Conservation (phyloP, 2,888 invertebrate genomes). For the Lepidochitona cinerea region DNA sequence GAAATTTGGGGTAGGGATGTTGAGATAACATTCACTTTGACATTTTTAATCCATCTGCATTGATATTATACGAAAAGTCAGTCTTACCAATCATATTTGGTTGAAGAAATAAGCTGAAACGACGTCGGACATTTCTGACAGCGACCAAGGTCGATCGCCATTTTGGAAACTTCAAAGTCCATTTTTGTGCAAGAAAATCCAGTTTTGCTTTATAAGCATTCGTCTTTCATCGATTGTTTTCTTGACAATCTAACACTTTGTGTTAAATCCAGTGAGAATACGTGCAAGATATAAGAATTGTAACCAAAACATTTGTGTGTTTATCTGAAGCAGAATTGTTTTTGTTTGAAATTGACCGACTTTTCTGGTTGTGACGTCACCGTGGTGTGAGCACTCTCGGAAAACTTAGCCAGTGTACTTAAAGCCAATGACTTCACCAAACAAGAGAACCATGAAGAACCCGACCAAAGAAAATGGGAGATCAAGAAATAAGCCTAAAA, state of each 20-base stretch:
- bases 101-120: neutral
- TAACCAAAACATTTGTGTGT: no score
- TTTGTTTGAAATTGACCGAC: neutral
- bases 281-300: no score
- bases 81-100: no score
- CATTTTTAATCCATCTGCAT: no score
- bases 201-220: neutral
- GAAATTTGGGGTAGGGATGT: neutral
- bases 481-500: neutral
- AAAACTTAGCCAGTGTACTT: neutral
- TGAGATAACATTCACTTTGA: neutral
- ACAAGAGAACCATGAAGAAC: slow-evolving; percentile 5
- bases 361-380: neutral
- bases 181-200: neutral
- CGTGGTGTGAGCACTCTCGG: neutral
- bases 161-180: neutral
- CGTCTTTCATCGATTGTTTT: neutral
- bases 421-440: slow-evolving; percentile 2
- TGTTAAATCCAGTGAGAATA: no score
- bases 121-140: neutral
- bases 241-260: neutral
- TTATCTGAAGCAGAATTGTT: no score
- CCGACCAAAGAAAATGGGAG: neutral
- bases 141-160: neutral
- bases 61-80: no score